Base-by-base conservation (phyloP, 2,888 invertebrate genomes). In the Drosophila affinis region DNA sequence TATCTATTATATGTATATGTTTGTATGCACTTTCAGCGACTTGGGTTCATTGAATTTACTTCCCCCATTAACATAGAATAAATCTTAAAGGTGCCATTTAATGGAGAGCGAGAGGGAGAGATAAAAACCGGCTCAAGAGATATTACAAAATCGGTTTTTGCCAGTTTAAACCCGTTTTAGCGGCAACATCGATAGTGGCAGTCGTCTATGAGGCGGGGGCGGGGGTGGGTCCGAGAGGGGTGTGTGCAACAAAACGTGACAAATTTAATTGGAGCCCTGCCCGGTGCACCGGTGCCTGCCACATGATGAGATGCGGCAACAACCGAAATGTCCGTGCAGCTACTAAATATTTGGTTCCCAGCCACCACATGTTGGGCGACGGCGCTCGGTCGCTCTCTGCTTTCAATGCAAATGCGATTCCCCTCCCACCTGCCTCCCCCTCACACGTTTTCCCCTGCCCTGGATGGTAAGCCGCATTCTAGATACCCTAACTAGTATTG, bases 241-340 rank as follows among this genome's bases (percentile, higher is more conserved):
- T 18, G 9, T 17, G 10, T 17, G 60, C 49, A 60, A 70, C 70
- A 55, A 70, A 70, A 70, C 60, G 70, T 70, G 69, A 70, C 70
- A 70, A 59, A 61, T 61, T 70, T 70, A 70, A 70, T 70, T 70
- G 61, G 71, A n/a, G n/a, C 39, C 39, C 39, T n/a, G 39, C 39
- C 39, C 39, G n/a, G n/a, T 14, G 39, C 39, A 39, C 14, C 14
- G 14, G 14, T 34, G 39, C 39, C 14, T 34, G 39, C 39, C 14
- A 39, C 39, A 39, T 6, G 39, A 39, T 3, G 14, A 14, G 39
- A 39, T 3, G 14, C 2, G 39, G 14, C 14, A 39, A n/a, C 39
- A 1, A 7, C 39, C 39, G 14, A 39, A 39, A 14, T 39, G 6
- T 39, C 39, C 14, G 14, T 39, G 39, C 39, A 39, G 2, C 39